Evolutionary conservation across 2,888 invertebrate genomes (phyloP).

Genomic region (Meiosimyza decipiens): DNA sequence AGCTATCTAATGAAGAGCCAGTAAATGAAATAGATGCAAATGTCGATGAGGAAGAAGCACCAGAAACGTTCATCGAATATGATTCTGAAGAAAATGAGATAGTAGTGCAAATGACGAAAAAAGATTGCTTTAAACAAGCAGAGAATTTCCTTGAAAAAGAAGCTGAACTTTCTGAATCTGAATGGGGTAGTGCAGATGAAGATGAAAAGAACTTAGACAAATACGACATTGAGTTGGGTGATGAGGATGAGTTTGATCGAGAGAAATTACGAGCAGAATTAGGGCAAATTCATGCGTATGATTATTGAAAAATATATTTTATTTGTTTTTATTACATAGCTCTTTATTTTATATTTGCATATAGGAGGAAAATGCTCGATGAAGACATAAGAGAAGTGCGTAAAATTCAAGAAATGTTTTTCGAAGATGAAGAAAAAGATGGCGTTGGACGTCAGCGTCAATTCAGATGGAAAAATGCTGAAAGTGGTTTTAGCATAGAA

Average conservation of each 20-base stretch:
- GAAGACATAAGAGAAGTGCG: constrained; percentile 88
- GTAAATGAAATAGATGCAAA: constrained; percentile 61
- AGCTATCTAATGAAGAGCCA: constrained; percentile 38
- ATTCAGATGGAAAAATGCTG: constrained; percentile 88
- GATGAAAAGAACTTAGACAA: constrained; percentile 83
- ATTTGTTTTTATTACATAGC: constrained; percentile 13
- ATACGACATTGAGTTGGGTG: constrained; percentile 86
- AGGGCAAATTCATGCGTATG: constrained; percentile 86
- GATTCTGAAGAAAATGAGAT: constrained; percentile 89
- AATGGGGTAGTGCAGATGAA: constrained; percentile 90
- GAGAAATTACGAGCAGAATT: constrained; percentile 81
- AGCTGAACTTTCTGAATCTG: constrained; percentile 91
- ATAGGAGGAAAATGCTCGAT: constrained; percentile 82
- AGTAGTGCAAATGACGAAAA: constrained; percentile 61
- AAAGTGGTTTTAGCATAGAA: constrained; percentile 67
- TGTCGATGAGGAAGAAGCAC: constrained; percentile 61
- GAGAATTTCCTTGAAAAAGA: constrained; percentile 87
- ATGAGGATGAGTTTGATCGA: constrained; percentile 84
- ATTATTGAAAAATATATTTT: constrained; percentile 43
- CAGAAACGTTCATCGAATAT: constrained; percentile 73
- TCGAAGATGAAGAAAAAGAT: constrained; percentile 89
- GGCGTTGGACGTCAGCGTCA: constrained; percentile 81
- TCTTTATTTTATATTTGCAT: constrained; percentile 4
- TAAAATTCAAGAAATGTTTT: constrained; percentile 84
- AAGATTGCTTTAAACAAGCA: constrained; percentile 66